These are phyloP conservation scores for Drosophila prostipennis DNA, from an alignment of 2,888 invertebrate species.

Conservation along the genomic window DNA sequence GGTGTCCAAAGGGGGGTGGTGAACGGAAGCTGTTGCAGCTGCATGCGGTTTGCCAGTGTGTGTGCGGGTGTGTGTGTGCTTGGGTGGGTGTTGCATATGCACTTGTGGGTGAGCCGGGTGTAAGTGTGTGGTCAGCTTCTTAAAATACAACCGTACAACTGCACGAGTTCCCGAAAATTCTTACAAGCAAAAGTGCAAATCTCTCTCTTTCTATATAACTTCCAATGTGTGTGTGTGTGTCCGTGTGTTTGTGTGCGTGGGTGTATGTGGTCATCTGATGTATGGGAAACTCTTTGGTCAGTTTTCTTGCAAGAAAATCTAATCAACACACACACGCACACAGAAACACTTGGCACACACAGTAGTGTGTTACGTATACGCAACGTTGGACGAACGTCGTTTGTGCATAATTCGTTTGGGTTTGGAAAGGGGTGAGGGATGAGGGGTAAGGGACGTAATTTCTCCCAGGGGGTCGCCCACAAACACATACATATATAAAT, in stretches of 20 bases:
- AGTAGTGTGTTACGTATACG: constrained; percentile 69
- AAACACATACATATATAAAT: constrained; percentile 60
- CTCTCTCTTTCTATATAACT: constrained; percentile 40
- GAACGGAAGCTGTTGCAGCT: constrained; percentile 54
- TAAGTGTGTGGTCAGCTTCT: constrained; percentile 65
- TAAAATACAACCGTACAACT: constrained; percentile 56
- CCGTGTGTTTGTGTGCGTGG: constrained; percentile 5
- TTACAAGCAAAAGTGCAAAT: constrained; percentile 68
- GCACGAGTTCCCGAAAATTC: constrained; percentile 62
- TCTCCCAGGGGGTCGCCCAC: constrained; percentile 62
- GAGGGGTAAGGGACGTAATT: constrained; percentile 50
- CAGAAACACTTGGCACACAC: constrained; percentile 19
- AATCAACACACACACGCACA: constrained; percentile 77
- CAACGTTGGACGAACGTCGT: constrained; percentile 64
- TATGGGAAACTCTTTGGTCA: constrained; percentile 77
- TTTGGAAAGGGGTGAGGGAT: neutral
- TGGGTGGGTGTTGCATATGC: constrained; percentile 39
- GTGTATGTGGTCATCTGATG: constrained; percentile 67
- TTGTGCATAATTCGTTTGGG: constrained; percentile 71
- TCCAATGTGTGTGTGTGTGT: neutral
- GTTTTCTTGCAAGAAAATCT: constrained; percentile 80
- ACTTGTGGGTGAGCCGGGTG: constrained; percentile 13
- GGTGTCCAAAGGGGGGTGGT: constrained; percentile 1
- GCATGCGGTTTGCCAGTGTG: constrained; percentile 33
- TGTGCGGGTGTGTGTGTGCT: constrained; percentile 15